Base-by-base conservation (phyloP, 2,888 invertebrate genomes). In the Platypus cylindrus region DNA sequence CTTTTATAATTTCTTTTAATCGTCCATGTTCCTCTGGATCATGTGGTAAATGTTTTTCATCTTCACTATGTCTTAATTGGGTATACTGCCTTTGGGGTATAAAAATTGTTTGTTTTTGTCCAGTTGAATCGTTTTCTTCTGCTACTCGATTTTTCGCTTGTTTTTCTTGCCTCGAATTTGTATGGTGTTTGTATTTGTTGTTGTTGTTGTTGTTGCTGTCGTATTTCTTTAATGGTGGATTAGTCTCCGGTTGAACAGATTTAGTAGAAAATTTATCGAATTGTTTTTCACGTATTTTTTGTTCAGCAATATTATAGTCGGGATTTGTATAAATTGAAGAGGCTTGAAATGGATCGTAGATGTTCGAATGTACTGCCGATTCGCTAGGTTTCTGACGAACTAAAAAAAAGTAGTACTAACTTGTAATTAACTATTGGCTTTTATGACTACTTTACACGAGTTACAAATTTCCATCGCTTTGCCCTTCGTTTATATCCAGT, bases 1-100 rank as follows among this genome's bases (percentile, higher is more conserved):
- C 78, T 48, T 75, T 77, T 0, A 85, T 67, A 2, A 82, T 76
- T 60, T 84, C 78, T 47, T 73, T 64, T 34, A 83, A 59, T 30
- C 76, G 63, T 0, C 74, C 73, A 13, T 78, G 77, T 17, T 67
- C 66, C 0, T 72, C 73, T 43, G 68, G 69, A 41, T 64, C 61
- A 44, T 63, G 62, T 0, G 80, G 79, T 34, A 78, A 50, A 50
- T 73, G 72, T 54, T 70, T 68, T 12, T 68, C 67, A 1, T 70
- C 67, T 53, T 78, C 74, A 8, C 67, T 71, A 50, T 72, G 71
- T 36, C 82, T 63, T 0, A 80, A 78, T 60, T 79, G 78, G 0
- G 77, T 71, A 48, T 77, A 76, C 42, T 72, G 60, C 55, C 71
- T 71, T 0, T 68, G 64, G 0, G 79, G 79, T 5, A 75, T 63